Base-by-base conservation (phyloP, 2,888 invertebrate genomes). In the Sinohyriopsis cumingii region DNA sequence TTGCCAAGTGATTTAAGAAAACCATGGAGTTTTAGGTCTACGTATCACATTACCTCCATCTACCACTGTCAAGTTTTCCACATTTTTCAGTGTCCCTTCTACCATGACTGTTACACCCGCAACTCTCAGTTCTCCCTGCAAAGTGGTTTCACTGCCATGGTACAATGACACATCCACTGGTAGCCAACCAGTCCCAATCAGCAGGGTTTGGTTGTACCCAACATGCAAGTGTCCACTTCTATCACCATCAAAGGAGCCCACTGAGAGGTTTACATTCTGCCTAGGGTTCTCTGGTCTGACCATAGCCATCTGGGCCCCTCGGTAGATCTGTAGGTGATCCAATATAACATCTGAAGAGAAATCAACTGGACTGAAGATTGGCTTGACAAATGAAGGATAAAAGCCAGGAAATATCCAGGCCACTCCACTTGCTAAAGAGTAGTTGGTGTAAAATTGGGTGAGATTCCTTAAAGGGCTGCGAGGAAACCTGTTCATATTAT, bases 31-130 rank as follows among this genome's bases (percentile, higher is more conserved):
- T 45, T 45, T 45, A 45, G 45, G 45, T 45, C 61, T 22, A 53
- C 7, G 12, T 18, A 55, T 45, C n/a, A 6, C 59, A 60, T 62
- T 67, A 84, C 85, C 85, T 65, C 77, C 78, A 76, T 85, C 83
- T 3, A 81, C 82, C 25, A 85, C 79, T 12, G 84, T 84, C 68
- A 85, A 75, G 67, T 85, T 84, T 62, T 84, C 82, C 54, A 85
- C 81, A 68, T 82, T 80, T n/a, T 73, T 70, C 20, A 85, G 64
- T 5, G 79, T 72, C 5, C 85, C 85, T 63, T 82, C 80, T 5
- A 82, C 68, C 59, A 71, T 77, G 18, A 83, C 78, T 18, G 76
- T 79, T 7, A 85, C 84, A 25, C 85, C 84, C 0, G 82, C 81
- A 28, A 80, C 83, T 12, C 80, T 67, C 24, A 85, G 72, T 59